These are phyloP conservation scores for Semicossyphus pulcher DNA, from an alignment of 2,113 vertebrate species.

Conservation along the genomic window DNA sequence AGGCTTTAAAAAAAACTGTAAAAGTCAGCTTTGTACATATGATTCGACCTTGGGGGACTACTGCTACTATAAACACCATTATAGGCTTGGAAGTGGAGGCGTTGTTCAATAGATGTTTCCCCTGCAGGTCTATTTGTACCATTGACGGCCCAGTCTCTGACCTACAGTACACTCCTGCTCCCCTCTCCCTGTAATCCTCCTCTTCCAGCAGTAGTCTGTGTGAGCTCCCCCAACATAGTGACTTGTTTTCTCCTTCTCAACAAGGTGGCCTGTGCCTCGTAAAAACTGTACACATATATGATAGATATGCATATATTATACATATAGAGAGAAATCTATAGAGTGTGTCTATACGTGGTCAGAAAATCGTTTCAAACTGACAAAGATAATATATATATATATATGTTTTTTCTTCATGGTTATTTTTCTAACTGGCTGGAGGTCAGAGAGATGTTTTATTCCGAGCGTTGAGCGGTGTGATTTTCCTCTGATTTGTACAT, in stretches of 20 bases:
- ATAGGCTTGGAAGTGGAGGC: slow-evolving; percentile 51
- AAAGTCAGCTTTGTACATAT: slow-evolving; percentile 72
- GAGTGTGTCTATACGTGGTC: slow-evolving; percentile 80
- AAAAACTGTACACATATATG: slow-evolving; percentile 78
- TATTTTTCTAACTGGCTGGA: slow-evolving; percentile 76
- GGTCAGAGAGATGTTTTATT: slow-evolving; percentile 65
- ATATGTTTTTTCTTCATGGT: slow-evolving; percentile 56
- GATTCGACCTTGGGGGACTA: slow-evolving; percentile 44
- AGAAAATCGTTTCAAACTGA: slow-evolving; percentile 77
- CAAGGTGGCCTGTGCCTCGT: slow-evolving; percentile 80
- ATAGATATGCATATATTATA: slow-evolving; percentile 83
- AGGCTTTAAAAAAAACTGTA: slow-evolving; percentile 59
- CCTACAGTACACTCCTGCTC: slow-evolving; percentile 39
- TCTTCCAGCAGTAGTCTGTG: slow-evolving; percentile 67
- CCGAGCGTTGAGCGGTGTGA: slow-evolving; percentile 49
- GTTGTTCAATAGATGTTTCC: slow-evolving; percentile 65
- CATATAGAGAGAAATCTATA: slow-evolving; percentile 81
- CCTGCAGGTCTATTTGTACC: slow-evolving; percentile 57
- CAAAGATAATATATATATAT: slow-evolving; percentile 65
- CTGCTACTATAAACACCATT: slow-evolving; percentile 45
- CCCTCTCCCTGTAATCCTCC: slow-evolving; percentile 29
- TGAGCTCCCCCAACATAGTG: slow-evolving; percentile 70
- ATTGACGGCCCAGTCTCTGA: slow-evolving; percentile 46
- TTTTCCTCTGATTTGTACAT: slow-evolving; percentile 63
- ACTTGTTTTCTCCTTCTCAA: slow-evolving; percentile 76